Evolutionary conservation across 1,140 invertebrate species (phyloP), one percentile per base, ranked within the genome.

Genomic region (Zaprionus kolodkinae): DNA sequence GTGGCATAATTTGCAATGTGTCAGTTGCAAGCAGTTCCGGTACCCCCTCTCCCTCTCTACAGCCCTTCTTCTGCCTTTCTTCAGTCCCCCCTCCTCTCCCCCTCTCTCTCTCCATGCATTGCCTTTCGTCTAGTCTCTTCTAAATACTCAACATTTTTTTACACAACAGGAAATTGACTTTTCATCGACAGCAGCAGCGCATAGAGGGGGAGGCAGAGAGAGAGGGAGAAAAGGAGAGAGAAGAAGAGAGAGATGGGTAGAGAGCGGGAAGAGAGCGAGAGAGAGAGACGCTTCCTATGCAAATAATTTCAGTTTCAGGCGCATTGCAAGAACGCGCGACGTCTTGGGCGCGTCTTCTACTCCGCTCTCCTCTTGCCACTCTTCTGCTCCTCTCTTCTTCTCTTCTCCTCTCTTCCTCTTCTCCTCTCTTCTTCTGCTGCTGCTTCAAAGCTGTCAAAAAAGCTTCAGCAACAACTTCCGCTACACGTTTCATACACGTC

Each of bases 391-490:
- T 21, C 21, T n/a, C 36, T 40, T 9, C 9, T 38, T 2, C 25
- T 52, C 27, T 4, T 3, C 27, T 10, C 48, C 13, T 75, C 65
- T 69, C 48, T 54, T 68, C 21, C 2, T 63, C 59, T 72, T 5
- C 27, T 30, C 27, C 0, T 30, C 62, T 36, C 50, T 11, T 15
- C 73, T 50, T 27, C 74, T 54, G 40, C 60, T 75, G 43, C 52
- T 60, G 36, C 71, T 72, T 69, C 72, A 79, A 66, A 72, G 84
- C 84, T 87, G 84, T 87, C 84, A 87, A 78, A 88, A 80, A 80
- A 80, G 84, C 84, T 87, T 87, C 84, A 80, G 77, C 63, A 87
- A 88, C 84, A 87, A 87, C 84, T 87, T 87, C 84, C 84, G 84
- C 64, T 87, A 80, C 84, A 78, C 62, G 77, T 66, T 30, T 66